phyloP scores from a whole-genome alignment of 2,113 vertebrate species.

The Pheucticus melanocephalus region DNA sequence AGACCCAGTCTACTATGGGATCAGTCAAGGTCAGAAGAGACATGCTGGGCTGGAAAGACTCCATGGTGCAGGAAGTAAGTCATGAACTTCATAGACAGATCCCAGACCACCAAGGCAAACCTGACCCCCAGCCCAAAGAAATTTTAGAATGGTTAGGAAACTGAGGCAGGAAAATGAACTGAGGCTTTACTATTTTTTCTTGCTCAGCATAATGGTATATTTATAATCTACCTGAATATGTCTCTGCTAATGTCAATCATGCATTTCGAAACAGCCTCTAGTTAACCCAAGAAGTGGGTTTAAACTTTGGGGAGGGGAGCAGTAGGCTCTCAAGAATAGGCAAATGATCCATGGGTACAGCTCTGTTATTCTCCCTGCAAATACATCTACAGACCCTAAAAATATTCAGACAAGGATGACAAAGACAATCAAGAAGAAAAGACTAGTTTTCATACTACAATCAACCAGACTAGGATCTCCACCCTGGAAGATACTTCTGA shows the following conservation, averaged over 20 bases:
- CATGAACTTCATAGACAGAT: conserved; percentile 28
- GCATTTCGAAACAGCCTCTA: neutral
- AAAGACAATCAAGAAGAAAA: neutral
- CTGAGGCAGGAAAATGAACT: conserved; percentile 58
- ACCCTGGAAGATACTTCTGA: neutral
- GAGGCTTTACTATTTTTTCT: conserved; percentile 14
- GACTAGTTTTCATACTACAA: neutral
- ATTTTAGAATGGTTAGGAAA: conserved; percentile 50
- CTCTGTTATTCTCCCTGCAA: neutral
- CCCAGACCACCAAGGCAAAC: conserved; percentile 49
- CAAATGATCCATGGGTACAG: neutral
- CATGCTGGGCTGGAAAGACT: conserved; percentile 41
- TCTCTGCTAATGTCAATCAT: neutral
- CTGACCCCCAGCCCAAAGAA: conserved; percentile 29
- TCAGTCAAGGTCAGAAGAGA: conserved; percentile 49
- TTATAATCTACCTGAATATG: neutral
- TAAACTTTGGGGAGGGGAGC: neutral
- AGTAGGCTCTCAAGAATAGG: neutral
- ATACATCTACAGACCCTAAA: neutral
- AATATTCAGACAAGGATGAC: neutral
- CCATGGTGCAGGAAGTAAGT: conserved; percentile 36
- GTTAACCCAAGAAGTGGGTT: neutral
- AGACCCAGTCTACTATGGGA: neutral
- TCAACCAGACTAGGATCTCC: neutral
- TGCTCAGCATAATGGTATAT: conserved; percentile 23